A percentile compares a stretch with the other conserved stretches of the same genome.
phyloP scores from a whole-genome alignment of 2,797 vertebrate genomes.

The Staurois parvus region DNA sequence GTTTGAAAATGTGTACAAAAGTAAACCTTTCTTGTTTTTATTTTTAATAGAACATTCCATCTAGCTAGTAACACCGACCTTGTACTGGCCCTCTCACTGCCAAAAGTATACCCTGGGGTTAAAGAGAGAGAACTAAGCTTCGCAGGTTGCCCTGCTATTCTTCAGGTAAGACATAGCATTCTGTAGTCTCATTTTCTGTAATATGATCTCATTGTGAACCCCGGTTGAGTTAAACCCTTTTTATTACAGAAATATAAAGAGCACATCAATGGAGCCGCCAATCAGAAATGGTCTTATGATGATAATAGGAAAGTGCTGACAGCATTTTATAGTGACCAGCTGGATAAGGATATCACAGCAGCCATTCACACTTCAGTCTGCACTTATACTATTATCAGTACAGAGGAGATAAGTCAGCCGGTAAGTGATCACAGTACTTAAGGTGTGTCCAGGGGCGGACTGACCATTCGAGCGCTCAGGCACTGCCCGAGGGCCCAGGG shows the following conservation, averaged over 20 bases:
- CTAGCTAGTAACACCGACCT: constrained; percentile 64
- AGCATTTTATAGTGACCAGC: constrained; percentile 68
- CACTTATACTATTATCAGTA: constrained; percentile 67
- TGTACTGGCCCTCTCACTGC: constrained; percentile 66
- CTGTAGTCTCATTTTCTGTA: too few relatives aligned
- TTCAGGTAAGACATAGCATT: constrained; percentile 67
- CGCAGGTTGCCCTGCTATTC: constrained; percentile 60
- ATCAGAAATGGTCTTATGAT: constrained; percentile 71
- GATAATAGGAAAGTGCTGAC: constrained; percentile 65
- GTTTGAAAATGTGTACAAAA: neutral
- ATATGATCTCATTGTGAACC: neutral
- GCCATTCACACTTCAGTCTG: constrained; percentile 71
- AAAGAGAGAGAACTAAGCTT: constrained; percentile 51
- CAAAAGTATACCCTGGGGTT: constrained; percentile 40
- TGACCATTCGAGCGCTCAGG: too few relatives aligned
- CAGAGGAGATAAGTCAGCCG: constrained; percentile 67
- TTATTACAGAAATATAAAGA: constrained; percentile 69
- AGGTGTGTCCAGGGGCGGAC: too few relatives aligned
- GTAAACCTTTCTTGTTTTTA: neutral
- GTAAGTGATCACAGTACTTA: constrained; percentile 63
- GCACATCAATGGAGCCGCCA: constrained; percentile 66
- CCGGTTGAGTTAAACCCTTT: neutral
- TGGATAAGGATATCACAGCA: constrained; percentile 72
- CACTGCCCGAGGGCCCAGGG: too few relatives aligned
- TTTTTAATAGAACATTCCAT: constrained; percentile 68